Evolutionary conservation across 64 coral and sea anemone species (phyloP).

Genomic region (Pachyseris speciosa): DNA sequence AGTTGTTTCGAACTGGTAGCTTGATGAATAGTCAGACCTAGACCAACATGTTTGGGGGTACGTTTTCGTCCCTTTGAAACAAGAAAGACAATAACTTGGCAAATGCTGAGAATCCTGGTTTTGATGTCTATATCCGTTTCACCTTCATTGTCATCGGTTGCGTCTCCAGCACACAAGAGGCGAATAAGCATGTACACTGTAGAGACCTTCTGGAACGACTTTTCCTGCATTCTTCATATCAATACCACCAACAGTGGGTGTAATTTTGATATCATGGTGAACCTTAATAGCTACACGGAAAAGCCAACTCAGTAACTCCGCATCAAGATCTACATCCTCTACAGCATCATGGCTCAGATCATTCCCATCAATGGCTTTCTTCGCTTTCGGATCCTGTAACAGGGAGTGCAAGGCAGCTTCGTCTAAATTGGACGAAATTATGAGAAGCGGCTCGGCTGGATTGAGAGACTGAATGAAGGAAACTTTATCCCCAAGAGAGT

Average conservation of each 20-base stretch:
- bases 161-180: constrained; percentile 47
- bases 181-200: constrained; percentile 57
- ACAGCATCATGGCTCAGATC: constrained; percentile 34
- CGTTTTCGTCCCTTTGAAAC: constrained; percentile 29
- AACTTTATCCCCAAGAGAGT: constrained; percentile 9
- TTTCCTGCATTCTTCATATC: constrained; percentile 29
- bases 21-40: constrained; percentile 71
- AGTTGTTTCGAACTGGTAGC: constrained; percentile 63
- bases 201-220: constrained; percentile 58
- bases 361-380: constrained; percentile 1
- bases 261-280: constrained; percentile 69
- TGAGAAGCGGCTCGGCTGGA: constrained; percentile 38
- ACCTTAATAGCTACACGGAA: constrained; percentile 66
- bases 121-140: constrained; percentile 30
- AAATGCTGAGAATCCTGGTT: constrained; percentile 70
- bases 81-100: constrained; percentile 74
- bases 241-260: constrained; percentile 56
- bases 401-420: constrained; percentile 2
- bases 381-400: background rate
- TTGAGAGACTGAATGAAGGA: constrained; percentile 52
- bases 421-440: constrained; percentile 36
- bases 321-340: constrained; percentile 72
- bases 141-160: constrained; percentile 39
- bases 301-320: constrained; percentile 78
- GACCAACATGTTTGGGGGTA: constrained; percentile 62